These are phyloP conservation scores for Herpailurus yagouaroundi DNA, from an alignment of 2,113 vertebrate species.

Conservation along the genomic window DNA sequence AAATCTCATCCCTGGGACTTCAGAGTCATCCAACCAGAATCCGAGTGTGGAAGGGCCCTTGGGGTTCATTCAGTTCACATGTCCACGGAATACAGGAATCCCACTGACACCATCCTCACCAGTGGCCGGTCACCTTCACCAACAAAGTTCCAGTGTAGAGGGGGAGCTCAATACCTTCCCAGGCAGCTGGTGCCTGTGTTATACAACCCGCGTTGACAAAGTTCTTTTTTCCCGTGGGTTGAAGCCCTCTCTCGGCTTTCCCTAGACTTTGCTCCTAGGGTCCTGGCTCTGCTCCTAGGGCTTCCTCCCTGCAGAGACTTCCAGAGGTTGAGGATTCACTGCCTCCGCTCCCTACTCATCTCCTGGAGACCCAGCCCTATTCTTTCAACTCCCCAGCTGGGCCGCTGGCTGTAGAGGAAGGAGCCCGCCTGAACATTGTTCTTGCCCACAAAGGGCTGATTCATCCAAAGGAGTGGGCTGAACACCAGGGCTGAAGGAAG, in stretches of 20 bases:
- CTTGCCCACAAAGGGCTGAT: background rate
- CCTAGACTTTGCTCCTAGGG: background rate
- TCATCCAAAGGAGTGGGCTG: background rate
- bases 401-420: fast-evolving
- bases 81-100: background rate
- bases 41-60: background rate
- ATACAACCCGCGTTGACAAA: background rate
- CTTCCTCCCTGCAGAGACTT: background rate
- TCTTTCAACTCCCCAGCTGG: background rate
- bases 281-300: background rate
- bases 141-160: background rate
- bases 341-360: background rate
- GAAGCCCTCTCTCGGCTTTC: background rate
- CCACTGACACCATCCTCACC: background rate
- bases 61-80: background rate
- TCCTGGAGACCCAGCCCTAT: background rate
- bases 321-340: background rate
- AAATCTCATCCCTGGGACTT: background rate
- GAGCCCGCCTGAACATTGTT: background rate
- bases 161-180: background rate
- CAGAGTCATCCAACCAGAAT: background rate
- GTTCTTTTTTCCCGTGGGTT: background rate
- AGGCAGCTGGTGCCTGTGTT: background rate
- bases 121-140: fast-evolving
- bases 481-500: background rate